Base-by-base conservation (phyloP, 2,113 vertebrate species). In the Gadus macrocephalus region DNA sequence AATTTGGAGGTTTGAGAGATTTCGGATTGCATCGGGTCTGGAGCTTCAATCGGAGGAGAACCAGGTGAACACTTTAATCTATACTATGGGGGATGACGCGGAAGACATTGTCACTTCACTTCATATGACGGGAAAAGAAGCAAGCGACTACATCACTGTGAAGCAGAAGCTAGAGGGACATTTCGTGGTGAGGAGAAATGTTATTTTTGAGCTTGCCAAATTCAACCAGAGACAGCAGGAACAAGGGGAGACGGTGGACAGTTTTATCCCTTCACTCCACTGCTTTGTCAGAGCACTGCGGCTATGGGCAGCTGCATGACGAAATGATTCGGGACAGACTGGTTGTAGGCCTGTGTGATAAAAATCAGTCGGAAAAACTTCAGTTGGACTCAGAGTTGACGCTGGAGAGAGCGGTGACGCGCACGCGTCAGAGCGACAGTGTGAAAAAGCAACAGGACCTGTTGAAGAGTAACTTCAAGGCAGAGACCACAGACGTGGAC, bases 291-390 rank as follows among this genome's bases (percentile, higher is more conserved):
- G 69, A 72, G 16, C 64, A 68, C 17, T 72, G 66, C 2, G 5
- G 65, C 0, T 77, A 53, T 2, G 42, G 61, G 15, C 2, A 27
- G 1, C 15, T 72, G 4, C 28, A 68, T 14, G n/a, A 28, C 17
- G 59, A 76, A 58, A 72, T 72, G 53, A 59, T 75, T 4, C n/a
- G 66, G n/a, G 69, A 77, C 15, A 60, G 66, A 61, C 20, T 72
- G 14, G 62, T 69, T 14, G 61, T 72, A 4, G 75, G 66, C n/a
- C 20, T 77, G 12, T 16, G 35, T 5, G 75, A 77, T 22, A 68
- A 58, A 72, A 61, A 17, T 17, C 17, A 59, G 28, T 71, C 53
- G 5, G 61, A 64, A 17, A 35, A 53, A 62, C 35, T 71, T 8
- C 69, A 71, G 20, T 17, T 62, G 22, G 62, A 71, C 35, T 7